phyloP scores from a whole-genome alignment of 2,888 invertebrate species.

The Azorinus chamasolen region DNA sequence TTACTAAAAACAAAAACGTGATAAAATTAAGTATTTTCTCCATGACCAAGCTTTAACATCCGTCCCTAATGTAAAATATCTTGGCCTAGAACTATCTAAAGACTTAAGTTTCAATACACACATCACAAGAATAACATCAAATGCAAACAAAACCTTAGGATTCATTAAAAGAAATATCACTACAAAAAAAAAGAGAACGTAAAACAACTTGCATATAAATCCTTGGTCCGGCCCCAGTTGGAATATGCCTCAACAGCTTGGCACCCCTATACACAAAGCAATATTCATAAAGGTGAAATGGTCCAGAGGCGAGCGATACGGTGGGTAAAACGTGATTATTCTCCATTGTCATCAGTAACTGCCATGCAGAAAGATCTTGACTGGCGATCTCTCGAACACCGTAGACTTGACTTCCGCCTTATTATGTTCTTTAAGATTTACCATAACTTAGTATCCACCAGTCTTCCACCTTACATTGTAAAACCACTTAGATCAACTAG shows the following conservation, averaged over 20 bases:
- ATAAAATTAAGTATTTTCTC: conserved; percentile 3
- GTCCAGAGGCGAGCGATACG: conserved; percentile 12
- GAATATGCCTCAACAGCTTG: conserved; percentile 24
- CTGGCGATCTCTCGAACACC: conserved; percentile 14
- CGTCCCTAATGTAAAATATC: conserved; percentile 6
- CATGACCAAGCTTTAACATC: conserved; percentile 21
- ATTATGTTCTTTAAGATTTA: conserved; percentile 20
- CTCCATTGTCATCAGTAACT: conserved; percentile 9
- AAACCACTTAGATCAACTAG: conserved; percentile 6
- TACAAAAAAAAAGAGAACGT: conserved; percentile 8
- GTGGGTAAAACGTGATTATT: conserved; percentile 12
- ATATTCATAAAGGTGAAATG: conserved; percentile 9
- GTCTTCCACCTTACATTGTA: conserved; percentile 7
- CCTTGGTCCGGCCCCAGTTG: conserved; percentile 17
- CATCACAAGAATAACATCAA: conserved; percentile 15
- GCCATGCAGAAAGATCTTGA: conserved; percentile 22
- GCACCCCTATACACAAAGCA: conserved; percentile 5
- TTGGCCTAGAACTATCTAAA: conserved; percentile 18
- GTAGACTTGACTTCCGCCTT: conserved; percentile 9
- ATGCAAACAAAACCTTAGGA: conserved; percentile 26
- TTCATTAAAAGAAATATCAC: conserved; percentile 27
- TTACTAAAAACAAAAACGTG: conserved; percentile 2
- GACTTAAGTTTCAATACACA: conserved; percentile 22
- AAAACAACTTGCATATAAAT: conserved; percentile 14
- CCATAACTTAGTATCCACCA: conserved; percentile 6